Evolutionary conservation across 2,113 vertebrate species (phyloP).

Genomic region (Suricata suricatta): DNA sequence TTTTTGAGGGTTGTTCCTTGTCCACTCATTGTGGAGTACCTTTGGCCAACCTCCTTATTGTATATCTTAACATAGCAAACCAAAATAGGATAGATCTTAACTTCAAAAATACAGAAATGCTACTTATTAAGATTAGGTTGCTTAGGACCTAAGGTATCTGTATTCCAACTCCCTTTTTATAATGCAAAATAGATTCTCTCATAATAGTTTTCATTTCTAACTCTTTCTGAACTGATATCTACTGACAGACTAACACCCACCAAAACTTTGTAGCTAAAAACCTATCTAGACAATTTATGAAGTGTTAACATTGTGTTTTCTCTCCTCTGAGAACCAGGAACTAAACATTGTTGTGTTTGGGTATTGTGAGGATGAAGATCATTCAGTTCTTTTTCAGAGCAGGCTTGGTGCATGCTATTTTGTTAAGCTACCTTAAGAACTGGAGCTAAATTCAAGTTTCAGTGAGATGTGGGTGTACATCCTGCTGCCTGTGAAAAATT

Average conservation of each 20-base stretch:
- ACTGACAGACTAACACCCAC: neutral
- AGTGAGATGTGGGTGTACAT: neutral
- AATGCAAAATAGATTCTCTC: neutral
- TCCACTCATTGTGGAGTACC: neutral
- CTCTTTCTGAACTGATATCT: neutral
- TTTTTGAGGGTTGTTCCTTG: neutral
- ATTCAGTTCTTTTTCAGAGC: constrained; percentile 1
- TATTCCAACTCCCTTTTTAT: constrained; percentile 22
- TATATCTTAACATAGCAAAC: constrained; percentile 28
- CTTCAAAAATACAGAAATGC: neutral
- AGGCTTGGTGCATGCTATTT: neutral
- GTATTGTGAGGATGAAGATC: constrained; percentile 7
- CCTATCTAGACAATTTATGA: neutral
- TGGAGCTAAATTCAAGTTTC: neutral
- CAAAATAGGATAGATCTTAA: neutral
- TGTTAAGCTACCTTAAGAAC: constrained; percentile 21
- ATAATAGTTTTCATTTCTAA: neutral
- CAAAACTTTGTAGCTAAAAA: neutral
- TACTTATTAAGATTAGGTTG: neutral
- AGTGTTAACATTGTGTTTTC: neutral
- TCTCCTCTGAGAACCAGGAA: neutral
- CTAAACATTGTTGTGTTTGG: neutral
- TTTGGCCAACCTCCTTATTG: neutral
- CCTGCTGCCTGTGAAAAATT: constrained; percentile 18
- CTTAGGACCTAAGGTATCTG: constrained; percentile 11